Evolutionary conservation across 2,113 vertebrate genomes (phyloP), one percentile per base, ranked within the genome.

Genomic region (Chaetodon auriga): DNA sequence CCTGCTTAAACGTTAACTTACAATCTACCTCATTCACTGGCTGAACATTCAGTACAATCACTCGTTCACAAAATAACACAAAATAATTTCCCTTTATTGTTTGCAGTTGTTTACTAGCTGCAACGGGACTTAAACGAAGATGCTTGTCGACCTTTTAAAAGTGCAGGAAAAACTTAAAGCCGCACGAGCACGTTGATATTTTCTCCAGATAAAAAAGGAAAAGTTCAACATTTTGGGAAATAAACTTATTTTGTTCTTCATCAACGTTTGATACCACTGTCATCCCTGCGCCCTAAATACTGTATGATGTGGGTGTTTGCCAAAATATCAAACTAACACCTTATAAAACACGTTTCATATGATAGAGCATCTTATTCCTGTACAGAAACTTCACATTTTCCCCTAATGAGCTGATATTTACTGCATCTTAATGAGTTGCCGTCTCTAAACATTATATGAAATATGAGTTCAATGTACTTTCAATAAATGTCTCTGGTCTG

Each of bases 1-100:
- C 78, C 62, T 68, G 53, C 51, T 51, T 45, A 62, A 81, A 80
- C 38, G 60, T 66, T 46, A 21, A 60, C 55, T 54, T 54, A 48
- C 16, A 11, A 41, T 70, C 10, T 5, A 65, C 48, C 57, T 51
- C 63, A 64, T 75, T 45, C 61, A 75, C 53, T 63, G 61, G 41
- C 60, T 60, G 63, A 66, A 72, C 80, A 75, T 68, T 58, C 41
- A 57, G 62, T 62, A 30, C 14, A 15, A 54, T 68, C 36, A 30
- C 48, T 54, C 10, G 18, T 41, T 23, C 23, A 35, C 11, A 60
- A 41, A 30, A 30, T 30, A 30, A 63, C 55, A 55, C 23, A 43
- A 16, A 71, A 12, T 49, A 3, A 64, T 74, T 71, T 71, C 36
- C 30, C 60, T 35, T 38, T 19, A 69, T 30, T 38, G 25, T 61